Percentiles rank a stretch among this genome's conserved stretches.
These are phyloP conservation scores for Lasioglossum albipes DNA, from an alignment of 1,140 invertebrate genomes.

Conservation along the genomic window DNA sequence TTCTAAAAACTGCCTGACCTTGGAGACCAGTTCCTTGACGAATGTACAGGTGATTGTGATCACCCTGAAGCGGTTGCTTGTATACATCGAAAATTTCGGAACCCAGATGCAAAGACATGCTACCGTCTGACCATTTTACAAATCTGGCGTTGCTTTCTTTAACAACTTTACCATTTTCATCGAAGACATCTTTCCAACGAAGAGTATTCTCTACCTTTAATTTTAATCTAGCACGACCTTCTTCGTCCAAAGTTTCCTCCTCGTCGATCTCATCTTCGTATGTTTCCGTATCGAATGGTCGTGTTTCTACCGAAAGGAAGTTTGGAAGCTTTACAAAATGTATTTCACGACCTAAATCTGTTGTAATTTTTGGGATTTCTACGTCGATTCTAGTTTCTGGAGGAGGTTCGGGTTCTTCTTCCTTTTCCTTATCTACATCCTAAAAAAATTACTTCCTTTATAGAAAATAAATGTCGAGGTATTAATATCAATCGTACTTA, in stretches of 20 bases:
- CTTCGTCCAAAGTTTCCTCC: slow-evolving; percentile 98
- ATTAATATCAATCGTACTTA: slow-evolving; percentile 65
- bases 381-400: slow-evolving; percentile 97
- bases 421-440: slow-evolving; percentile 84
- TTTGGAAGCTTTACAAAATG: slow-evolving; percentile 98
- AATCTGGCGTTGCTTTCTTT: slow-evolving; percentile 97
- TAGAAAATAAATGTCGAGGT: not conserved
- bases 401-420: slow-evolving; percentile 87
- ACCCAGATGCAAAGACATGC: slow-evolving; percentile 97
- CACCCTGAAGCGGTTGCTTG: slow-evolving; percentile 90
- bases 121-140: slow-evolving; percentile 98
- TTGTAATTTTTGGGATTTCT: slow-evolving; percentile 96
- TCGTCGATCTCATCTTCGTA: slow-evolving; percentile 99
- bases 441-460: slow-evolving; percentile 48
- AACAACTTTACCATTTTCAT: slow-evolving; percentile 90
- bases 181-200: slow-evolving; percentile 93
- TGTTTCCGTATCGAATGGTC: slow-evolving; percentile 95
- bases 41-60: slow-evolving; percentile 91
- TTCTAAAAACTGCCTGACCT: slow-evolving; percentile 97
- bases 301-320: slow-evolving; percentile 94
- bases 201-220: slow-evolving; percentile 99
- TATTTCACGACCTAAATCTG: slow-evolving; percentile 93
- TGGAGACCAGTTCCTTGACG: slow-evolving; percentile 98
- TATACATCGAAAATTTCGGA: slow-evolving; percentile 99
- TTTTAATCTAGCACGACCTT: slow-evolving; percentile 95